phyloP scores from a whole-genome alignment of 1,140 invertebrate genomes.

The Bombus superbus region DNA sequence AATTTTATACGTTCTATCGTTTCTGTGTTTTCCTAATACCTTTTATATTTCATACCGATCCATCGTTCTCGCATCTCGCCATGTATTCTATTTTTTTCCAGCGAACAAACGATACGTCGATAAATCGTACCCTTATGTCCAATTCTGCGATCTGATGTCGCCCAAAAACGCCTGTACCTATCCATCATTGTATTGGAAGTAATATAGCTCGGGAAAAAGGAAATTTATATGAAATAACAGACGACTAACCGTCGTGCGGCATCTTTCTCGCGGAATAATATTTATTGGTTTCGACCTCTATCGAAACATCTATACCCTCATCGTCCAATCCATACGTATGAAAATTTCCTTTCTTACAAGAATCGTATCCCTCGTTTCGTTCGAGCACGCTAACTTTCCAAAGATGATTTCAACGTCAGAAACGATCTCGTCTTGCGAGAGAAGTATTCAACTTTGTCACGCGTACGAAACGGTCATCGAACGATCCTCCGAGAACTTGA shows the following conservation, averaged over 20 bases:
- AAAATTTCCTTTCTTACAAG: too few species aligned
- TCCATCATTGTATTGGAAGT: not conserved
- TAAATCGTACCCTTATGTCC: not conserved
- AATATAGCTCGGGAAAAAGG: not conserved
- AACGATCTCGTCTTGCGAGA: too few species aligned
- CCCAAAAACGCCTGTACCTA: not conserved
- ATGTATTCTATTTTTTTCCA: not conserved
- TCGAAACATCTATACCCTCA: too few species aligned
- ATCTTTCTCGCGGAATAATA: not conserved
- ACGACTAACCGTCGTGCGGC: too few species aligned
- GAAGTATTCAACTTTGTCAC: too few species aligned
- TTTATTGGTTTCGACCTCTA: not conserved
- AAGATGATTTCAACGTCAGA: too few species aligned
- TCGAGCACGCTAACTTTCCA: too few species aligned
- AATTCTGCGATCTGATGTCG: not conserved
- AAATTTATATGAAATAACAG: not conserved
- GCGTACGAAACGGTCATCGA: too few species aligned
- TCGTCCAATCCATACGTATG: too few species aligned
- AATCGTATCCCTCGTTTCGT: too few species aligned
- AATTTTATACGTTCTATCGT: not conserved
- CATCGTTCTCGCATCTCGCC: not conserved
- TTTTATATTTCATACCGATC: not conserved
- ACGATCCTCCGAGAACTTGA: not conserved
- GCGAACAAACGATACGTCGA: not conserved
- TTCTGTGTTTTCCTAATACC: not conserved